Conservation (phyloP, 2,888 invertebrate genomes). For the Thymelicus acteon region DNA sequence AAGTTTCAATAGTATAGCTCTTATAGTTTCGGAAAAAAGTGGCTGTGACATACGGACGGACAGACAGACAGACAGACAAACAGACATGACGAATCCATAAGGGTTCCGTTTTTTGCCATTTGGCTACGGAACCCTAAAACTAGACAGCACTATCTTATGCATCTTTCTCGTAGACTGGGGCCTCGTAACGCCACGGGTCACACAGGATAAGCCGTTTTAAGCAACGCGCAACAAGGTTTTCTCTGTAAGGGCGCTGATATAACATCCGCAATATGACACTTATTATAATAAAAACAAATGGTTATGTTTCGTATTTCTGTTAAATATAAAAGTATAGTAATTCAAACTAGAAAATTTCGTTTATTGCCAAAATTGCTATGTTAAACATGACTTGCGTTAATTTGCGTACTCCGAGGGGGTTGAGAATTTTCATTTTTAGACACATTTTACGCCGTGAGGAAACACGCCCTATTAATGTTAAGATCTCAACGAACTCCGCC, state of each 20-base stretch:
- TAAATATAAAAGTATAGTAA: background rate
- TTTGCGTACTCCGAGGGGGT: background rate
- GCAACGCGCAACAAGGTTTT: background rate
- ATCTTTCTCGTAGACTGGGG: background rate
- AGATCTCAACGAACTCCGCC: conserved; percentile 16
- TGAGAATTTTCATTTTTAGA: background rate
- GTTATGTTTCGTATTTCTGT: no score
- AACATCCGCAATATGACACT: background rate
- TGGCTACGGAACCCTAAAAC: no score
- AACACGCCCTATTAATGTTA: background rate
- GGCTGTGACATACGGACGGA: no score
- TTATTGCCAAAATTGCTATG: background rate
- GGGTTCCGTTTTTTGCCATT: no score
- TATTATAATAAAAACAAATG: no score
- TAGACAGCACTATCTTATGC: background rate
- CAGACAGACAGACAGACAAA: no score
- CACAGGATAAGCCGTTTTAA: background rate
- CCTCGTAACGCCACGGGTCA: background rate
- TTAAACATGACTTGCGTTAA: background rate
- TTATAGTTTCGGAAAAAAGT: no score
- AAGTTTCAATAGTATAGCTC: no score
- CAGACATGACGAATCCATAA: no score
- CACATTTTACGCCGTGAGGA: background rate
- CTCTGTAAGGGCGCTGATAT: background rate
- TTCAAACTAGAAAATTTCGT: background rate